phyloP scores from a whole-genome alignment of 2,888 invertebrate genomes.

The Rhogogaster chlorosoma region DNA sequence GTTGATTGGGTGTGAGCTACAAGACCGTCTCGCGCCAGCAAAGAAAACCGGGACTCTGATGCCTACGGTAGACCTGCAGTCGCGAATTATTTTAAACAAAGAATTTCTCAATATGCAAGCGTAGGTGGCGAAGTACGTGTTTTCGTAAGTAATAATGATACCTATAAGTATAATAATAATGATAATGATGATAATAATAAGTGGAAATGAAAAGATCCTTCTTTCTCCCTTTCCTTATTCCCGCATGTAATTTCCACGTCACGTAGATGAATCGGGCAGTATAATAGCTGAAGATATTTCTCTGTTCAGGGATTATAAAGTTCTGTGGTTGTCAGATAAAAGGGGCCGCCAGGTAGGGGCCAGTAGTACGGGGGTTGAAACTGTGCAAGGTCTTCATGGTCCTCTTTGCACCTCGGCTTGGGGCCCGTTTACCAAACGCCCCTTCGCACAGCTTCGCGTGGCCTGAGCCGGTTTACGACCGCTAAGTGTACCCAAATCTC shows the following conservation, averaged over 20 bases:
- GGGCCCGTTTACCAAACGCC: slow-evolving; percentile 34
- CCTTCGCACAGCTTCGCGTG: slow-evolving; percentile 53
- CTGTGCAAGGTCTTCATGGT: slow-evolving; percentile 33
- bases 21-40: slow-evolving; percentile 71
- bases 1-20: slow-evolving; percentile 77
- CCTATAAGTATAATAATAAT: neutral
- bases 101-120: neutral
- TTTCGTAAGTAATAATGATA: neutral
- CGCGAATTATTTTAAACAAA: slow-evolving; percentile 32
- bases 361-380: slow-evolving; percentile 33
- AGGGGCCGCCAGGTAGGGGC: slow-evolving; percentile 44
- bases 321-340: slow-evolving; percentile 37
- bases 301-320: slow-evolving; percentile 5
- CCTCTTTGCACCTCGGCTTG: slow-evolving; percentile 45
- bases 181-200: neutral
- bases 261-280: slow-evolving; percentile 13
- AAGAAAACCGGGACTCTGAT: slow-evolving; percentile 29
- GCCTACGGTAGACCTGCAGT: neutral
- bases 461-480: slow-evolving; percentile 71
- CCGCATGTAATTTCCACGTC: slow-evolving; percentile 49
- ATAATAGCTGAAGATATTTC: slow-evolving; percentile 18
- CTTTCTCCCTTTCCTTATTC: neutral
- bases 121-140: neutral
- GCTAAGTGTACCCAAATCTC: slow-evolving; percentile 75
- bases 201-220: slow-evolving; percentile 5